Conservation (phyloP, 1,140 invertebrate species). For the Hesperophylax magnus region DNA sequence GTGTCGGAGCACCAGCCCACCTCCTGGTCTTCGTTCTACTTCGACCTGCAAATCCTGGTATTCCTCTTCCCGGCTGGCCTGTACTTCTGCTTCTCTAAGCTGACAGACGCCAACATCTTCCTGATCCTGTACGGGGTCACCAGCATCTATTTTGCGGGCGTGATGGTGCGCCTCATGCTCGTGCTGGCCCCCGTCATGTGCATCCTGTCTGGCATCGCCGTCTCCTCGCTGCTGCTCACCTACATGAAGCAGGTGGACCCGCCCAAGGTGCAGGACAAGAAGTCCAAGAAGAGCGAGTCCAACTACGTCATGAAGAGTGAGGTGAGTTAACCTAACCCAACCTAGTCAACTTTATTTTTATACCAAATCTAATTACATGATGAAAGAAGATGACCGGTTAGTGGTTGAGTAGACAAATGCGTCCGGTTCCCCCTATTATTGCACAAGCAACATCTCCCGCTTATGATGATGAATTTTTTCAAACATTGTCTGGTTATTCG, state of each 20-base stretch:
- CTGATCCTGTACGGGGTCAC: slow-evolving; percentile 97
- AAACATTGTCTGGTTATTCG: no score
- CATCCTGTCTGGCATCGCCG: slow-evolving; percentile 94
- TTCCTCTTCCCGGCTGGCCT: slow-evolving; percentile 96
- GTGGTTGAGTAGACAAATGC: no score
- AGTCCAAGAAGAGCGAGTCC: slow-evolving; percentile 82
- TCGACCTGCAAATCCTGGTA: slow-evolving; percentile 95
- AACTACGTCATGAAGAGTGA: slow-evolving; percentile 91
- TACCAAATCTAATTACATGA: no score
- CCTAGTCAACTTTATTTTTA: no score
- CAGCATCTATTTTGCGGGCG: slow-evolving; percentile 98
- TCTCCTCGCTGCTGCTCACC: slow-evolving; percentile 89
- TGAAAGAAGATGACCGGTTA: no score
- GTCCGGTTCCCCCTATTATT: no score
- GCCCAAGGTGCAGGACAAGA: slow-evolving; percentile 71
- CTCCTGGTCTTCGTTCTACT: slow-evolving; percentile 98
- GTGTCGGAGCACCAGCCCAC: slow-evolving; percentile 99
- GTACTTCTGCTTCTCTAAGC: slow-evolving; percentile 95
- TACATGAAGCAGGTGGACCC: slow-evolving; percentile 90
- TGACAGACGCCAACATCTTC: slow-evolving; percentile 97
- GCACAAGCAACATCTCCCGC: no score
- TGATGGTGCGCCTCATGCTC: slow-evolving; percentile 98
- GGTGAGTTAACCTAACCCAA: slow-evolving; percentile 65
- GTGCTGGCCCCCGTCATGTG: slow-evolving; percentile 98
- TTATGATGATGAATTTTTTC: no score